phyloP scores from a whole-genome alignment of 2,888 invertebrate genomes.

The Pseudococcus jackbeardsleyi region DNA sequence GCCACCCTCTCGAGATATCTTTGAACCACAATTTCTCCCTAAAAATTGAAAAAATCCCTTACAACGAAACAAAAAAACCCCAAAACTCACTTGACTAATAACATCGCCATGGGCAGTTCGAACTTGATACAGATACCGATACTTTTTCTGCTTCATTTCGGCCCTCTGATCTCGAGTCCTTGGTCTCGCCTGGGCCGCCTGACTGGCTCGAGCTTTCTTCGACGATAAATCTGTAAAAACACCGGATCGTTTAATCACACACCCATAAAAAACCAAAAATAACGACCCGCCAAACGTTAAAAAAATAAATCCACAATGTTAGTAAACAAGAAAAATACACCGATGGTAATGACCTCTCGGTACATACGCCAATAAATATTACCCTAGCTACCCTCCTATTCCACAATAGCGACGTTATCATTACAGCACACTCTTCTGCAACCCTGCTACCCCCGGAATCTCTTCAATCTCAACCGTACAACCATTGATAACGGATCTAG shows the following conservation, averaged over 20 bases:
- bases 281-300: not conserved
- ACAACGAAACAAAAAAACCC: not conserved
- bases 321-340: not conserved
- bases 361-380: not conserved
- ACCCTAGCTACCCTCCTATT: not conserved
- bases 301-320: not conserved
- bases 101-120: conserved; percentile 91
- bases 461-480: not conserved
- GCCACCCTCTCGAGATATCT: too few relatives aligned
- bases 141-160: conserved; percentile 85
- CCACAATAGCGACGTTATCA: not conserved
- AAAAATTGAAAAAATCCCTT: not conserved
- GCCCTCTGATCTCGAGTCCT: conserved; percentile 83
- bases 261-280: not conserved
- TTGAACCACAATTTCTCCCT: too few relatives aligned
- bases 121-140: conserved; percentile 89
- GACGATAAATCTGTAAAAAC: conserved; percentile 44
- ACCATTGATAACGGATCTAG: not conserved
- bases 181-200: conserved; percentile 66
- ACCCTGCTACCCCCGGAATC: not conserved
- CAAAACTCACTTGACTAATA: conserved; percentile 80
- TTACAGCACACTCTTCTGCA: not conserved
- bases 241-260: not conserved
- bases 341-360: not conserved
- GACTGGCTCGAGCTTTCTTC: conserved; percentile 69